These are phyloP conservation scores for Tenrec ecaudatus DNA, from an alignment of 2,113 vertebrate genomes.

Conservation along the genomic window DNA sequence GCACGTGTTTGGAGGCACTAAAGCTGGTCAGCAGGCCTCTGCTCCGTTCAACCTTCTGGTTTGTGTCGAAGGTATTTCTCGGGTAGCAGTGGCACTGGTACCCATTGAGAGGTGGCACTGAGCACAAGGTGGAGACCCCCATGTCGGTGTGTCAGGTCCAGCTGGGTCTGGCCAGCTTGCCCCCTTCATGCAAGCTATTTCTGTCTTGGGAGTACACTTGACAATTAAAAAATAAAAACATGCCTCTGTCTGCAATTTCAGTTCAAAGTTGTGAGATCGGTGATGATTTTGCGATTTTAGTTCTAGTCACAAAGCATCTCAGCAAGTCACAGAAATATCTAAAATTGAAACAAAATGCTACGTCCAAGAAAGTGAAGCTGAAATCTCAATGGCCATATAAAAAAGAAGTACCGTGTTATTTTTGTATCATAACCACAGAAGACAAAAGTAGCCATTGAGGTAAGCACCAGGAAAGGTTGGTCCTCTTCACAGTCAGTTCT, in stretches of 20 bases:
- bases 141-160: neutral
- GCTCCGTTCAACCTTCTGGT: neutral
- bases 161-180: neutral
- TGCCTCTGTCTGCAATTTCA: neutral
- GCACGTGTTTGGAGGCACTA: constrained; percentile 79
- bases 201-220: constrained; percentile 45
- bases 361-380: constrained; percentile 68
- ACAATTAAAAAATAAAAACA: constrained; percentile 66
- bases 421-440: constrained; percentile 77
- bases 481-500: constrained; percentile 82
- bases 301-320: constrained; percentile 67
- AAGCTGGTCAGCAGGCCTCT: constrained; percentile 72
- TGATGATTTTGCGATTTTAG: constrained; percentile 47
- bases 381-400: constrained; percentile 57
- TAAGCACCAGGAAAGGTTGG: constrained; percentile 79
- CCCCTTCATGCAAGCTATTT: constrained; percentile 11
- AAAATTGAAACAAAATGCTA: constrained; percentile 76
- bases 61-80: neutral
- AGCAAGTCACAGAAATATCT: constrained; percentile 53
- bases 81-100: neutral
- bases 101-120: neutral
- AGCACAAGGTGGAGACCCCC: no score
- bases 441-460: constrained; percentile 83
- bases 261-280: neutral
- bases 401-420: constrained; percentile 77